Conservation (phyloP, 2,888 invertebrate genomes). For the Octodonta nipae region DNA sequence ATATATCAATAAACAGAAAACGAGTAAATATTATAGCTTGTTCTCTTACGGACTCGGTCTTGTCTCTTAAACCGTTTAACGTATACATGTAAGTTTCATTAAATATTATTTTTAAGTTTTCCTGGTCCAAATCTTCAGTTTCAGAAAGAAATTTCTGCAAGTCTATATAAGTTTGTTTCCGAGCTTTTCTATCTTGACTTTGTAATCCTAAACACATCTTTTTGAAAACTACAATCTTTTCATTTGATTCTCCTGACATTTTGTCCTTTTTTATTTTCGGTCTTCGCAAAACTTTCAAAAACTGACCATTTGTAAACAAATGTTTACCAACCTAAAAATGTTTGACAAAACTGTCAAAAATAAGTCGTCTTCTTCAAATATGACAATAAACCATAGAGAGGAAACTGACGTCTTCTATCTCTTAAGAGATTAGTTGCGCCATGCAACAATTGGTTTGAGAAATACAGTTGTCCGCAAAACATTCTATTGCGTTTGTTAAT, state of each 20-base stretch:
- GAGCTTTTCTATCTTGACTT: constrained; percentile 45
- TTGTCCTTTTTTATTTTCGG: background rate
- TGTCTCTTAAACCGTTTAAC: constrained; percentile 41
- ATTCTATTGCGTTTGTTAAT: no score
- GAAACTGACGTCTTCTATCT: no score
- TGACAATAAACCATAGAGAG: no score
- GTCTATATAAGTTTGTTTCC: constrained; percentile 44
- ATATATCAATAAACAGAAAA: constrained; percentile 39
- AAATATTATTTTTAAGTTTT: constrained; percentile 32
- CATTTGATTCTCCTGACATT: constrained; percentile 3
- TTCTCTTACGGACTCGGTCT: constrained; percentile 51
- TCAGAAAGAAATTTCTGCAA: constrained; percentile 40
- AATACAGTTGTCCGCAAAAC: no score
- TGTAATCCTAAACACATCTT: constrained; percentile 35
- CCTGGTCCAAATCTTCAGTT: constrained; percentile 32
- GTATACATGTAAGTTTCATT: constrained; percentile 35
- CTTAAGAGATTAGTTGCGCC: no score
- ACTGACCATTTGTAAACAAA: background rate
- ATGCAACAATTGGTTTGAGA: no score
- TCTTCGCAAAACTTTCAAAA: background rate
- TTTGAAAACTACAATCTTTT: constrained; percentile 17
- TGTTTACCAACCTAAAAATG: no score
- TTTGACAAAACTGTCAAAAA: no score
- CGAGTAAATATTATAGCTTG: constrained; percentile 42
- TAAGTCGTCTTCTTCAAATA: no score